Conservation (phyloP, 2,888 invertebrate genomes). For the Hydrotaea diabolus region DNA sequence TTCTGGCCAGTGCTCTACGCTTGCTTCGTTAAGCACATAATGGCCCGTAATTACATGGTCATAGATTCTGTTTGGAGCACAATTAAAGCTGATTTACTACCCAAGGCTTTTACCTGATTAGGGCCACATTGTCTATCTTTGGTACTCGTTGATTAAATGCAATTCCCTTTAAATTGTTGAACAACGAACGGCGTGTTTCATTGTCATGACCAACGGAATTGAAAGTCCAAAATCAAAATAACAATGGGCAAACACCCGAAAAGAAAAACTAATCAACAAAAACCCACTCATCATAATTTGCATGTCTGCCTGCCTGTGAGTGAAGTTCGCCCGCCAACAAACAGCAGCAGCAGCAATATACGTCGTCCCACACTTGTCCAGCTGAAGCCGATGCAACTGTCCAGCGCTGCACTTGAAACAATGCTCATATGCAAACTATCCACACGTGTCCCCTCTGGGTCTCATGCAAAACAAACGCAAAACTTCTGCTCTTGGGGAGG, state of each 20-base stretch:
- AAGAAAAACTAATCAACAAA: background rate
- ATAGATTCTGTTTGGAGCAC: background rate
- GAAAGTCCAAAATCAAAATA: background rate
- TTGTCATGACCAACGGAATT: background rate
- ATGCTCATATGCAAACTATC: constrained; percentile 1
- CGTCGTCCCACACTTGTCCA: background rate
- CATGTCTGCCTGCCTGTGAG: background rate
- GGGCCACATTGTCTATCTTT: background rate
- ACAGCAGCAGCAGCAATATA: no score
- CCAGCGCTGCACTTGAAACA: background rate
- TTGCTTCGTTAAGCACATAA: background rate
- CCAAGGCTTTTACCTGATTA: background rate
- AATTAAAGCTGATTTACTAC: background rate
- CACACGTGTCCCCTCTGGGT: background rate
- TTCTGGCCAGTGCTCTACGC: background rate
- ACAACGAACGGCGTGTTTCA: background rate
- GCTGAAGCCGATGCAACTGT: background rate
- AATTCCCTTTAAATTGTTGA: background rate
- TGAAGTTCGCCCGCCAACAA: background rate
- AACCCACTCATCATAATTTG: background rate
- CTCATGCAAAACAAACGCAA: background rate
- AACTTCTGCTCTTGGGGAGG: background rate
- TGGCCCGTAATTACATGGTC: background rate
- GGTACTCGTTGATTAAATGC: background rate
- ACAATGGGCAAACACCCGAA: background rate